Base-by-base conservation (phyloP, 2,888 invertebrate species). In the Amiota mariae region DNA sequence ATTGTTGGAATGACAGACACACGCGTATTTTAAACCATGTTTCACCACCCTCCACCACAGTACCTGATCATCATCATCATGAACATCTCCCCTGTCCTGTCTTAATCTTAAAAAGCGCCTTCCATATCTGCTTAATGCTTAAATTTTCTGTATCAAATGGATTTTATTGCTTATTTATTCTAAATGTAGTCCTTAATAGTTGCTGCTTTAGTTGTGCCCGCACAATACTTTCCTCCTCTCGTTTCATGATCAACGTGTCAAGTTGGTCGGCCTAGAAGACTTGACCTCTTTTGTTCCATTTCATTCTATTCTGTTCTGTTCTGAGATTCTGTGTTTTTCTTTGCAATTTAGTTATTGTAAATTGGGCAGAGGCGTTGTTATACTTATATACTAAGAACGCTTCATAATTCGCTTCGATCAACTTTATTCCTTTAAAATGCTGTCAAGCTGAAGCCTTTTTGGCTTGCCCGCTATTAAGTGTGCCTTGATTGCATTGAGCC, bases 391-490 rank as follows among this genome's bases (percentile, higher is more conserved):
- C 36, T 36, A 36, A 36, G 36, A 36, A 36, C 36, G 83, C 85
- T 84, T 51, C 79, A 84, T 83, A 83, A 83, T 83, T 85, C 84
- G 83, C 83, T 83, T 83, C 85, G 83, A 83, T 83, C 83, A 79
- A 85, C 84, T 83, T 85, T 81, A 83, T 82, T 84, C 80, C 84
- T 84, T 59, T 20, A 79, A 81, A 77, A 77, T 78, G 83, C 83
- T 83, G 83, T 83, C 83, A 83, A 73, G 70, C 68, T 73, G 75
- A 72, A 70, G 63, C 36, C 36, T 36, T 36, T 36, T 36, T 36
- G 36, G 36, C 36, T 36, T 36, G 36, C 4, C 6, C 36, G 36
- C 3, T 36, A 36, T 36, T 36, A 36, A 36, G 36, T 36, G 6
- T 63, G 46, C 18, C 46, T 46, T 63, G 54, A 68, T 68, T 68